Conservation (phyloP, 2,113 vertebrate species). For the Chloropsis hardwickii region DNA sequence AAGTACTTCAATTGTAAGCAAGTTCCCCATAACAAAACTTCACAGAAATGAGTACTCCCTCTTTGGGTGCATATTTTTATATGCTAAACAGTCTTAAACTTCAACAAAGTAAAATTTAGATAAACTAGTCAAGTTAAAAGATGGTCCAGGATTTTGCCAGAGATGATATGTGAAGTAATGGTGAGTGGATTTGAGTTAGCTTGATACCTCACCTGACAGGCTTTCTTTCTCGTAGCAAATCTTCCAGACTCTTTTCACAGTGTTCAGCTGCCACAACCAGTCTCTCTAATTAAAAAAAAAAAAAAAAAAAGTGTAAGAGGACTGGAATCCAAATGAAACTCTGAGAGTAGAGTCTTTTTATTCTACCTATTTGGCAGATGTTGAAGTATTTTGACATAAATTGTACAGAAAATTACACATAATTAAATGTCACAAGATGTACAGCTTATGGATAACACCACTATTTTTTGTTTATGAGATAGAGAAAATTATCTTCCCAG, state of each 20-base stretch:
- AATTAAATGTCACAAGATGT: neutral
- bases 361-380: neutral
- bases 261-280: constrained; percentile 95
- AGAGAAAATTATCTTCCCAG: neutral
- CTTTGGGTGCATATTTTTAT: neutral
- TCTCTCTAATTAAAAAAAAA: constrained; percentile 77
- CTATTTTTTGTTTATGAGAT: neutral
- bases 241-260: constrained; percentile 85
- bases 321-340: neutral
- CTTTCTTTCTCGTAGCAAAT: constrained; percentile 83
- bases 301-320: neutral
- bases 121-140: neutral
- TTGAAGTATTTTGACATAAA: neutral
- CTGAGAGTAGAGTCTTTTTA: neutral
- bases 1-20: neutral
- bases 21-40: neutral
- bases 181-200: neutral
- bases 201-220: constrained; percentile 78
- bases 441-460: neutral
- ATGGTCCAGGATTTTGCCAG: neutral
- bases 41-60: neutral
- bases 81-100: neutral
- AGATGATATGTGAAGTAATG: neutral
- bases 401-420: neutral
- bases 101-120: neutral